These are phyloP conservation scores for Drosophila mayri DNA, from an alignment of 1,140 invertebrate genomes.

Conservation along the genomic window DNA sequence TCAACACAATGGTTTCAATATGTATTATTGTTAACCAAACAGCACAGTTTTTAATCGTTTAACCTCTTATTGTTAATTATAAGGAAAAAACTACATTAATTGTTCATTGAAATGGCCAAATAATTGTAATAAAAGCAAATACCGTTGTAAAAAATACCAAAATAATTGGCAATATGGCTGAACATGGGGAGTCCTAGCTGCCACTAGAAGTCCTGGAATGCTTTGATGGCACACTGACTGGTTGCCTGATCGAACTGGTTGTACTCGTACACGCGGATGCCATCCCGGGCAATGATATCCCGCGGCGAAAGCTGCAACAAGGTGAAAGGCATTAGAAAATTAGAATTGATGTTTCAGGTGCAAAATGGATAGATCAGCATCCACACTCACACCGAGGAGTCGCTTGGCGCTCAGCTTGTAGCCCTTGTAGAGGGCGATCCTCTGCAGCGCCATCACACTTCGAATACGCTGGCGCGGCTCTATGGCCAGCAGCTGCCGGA, in stretches of 20 bases:
- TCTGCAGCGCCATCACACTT: slow-evolving; percentile 85
- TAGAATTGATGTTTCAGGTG: neutral
- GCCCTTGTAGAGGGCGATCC: slow-evolving; percentile 86
- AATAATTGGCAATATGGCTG: slow-evolving; percentile 5
- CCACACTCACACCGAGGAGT: slow-evolving; percentile 48
- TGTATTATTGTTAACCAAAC: no score
- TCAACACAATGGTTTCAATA: no score
- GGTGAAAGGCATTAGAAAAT: no score
- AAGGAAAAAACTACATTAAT: neutral
- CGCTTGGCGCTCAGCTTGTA: slow-evolving; percentile 78
- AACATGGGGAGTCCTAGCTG: neutral
- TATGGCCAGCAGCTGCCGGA: slow-evolving; percentile 84
- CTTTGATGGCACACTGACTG: slow-evolving; percentile 45
- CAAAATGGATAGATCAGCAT: neutral
- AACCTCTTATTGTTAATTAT: neutral
- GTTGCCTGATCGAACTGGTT: slow-evolving; percentile 22
- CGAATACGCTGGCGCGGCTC: slow-evolving; percentile 85
- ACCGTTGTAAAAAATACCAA: neutral
- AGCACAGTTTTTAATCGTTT: no score
- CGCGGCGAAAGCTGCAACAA: slow-evolving; percentile 43
- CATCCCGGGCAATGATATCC: slow-evolving; percentile 61
- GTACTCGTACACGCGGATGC: slow-evolving; percentile 46
- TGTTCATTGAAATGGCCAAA: neutral
- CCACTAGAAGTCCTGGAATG: slow-evolving; percentile 66
- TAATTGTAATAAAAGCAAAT: slow-evolving; percentile 9